Evolutionary conservation across 2,113 vertebrate genomes (phyloP).

Genomic region (Actinemys pallida): DNA sequence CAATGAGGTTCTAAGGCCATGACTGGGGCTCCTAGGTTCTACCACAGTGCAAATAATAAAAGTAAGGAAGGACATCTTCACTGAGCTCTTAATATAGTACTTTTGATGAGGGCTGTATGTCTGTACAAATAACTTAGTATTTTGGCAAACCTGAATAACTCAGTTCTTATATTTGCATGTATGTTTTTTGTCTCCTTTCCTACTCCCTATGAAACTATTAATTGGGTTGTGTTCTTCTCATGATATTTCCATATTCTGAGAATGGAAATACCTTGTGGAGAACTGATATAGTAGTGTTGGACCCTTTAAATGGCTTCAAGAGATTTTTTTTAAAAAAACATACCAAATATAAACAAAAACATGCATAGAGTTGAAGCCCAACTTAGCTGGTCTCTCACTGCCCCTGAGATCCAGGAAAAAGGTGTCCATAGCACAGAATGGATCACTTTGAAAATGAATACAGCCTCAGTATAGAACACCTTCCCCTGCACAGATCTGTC

Average conservation of each 20-base stretch:
- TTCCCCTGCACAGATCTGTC: not conserved
- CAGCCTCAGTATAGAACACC: not conserved
- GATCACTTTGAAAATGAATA: not conserved
- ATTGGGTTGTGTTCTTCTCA: not conserved
- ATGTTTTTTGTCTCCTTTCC: not conserved
- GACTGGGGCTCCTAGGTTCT: rapidly evolving
- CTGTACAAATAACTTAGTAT: not conserved
- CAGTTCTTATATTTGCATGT: too few species aligned
- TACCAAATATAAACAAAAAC: not conserved
- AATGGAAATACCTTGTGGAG: not conserved
- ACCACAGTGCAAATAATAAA: rapidly evolving
- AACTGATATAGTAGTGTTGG: not conserved
- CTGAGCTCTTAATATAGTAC: not conserved
- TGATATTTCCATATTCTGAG: not conserved
- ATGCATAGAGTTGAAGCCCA: not conserved
- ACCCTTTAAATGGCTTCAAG: not conserved
- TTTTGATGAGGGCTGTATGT: not conserved
- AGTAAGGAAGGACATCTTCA: not conserved
- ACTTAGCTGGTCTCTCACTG: not conserved
- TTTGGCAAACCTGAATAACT: not conserved
- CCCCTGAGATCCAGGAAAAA: not conserved
- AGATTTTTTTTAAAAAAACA: not conserved
- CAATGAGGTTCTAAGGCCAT: not conserved
- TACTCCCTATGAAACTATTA: not conserved
- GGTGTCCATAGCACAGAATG: not conserved